These are phyloP conservation scores for Avahi laniger DNA, from an alignment of 2,797 vertebrate species.

Conservation along the genomic window DNA sequence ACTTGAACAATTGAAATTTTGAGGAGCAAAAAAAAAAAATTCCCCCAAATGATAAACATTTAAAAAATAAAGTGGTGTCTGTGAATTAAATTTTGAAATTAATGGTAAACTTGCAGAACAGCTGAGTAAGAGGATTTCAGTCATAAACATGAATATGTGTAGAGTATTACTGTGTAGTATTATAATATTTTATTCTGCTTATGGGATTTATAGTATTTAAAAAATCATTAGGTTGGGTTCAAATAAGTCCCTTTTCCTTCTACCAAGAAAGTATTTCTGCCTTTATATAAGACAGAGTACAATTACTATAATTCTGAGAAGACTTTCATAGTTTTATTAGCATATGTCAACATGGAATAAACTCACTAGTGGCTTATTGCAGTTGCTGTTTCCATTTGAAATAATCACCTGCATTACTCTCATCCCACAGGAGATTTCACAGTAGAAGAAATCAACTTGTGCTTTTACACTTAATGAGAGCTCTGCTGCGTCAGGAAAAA, in stretches of 20 bases:
- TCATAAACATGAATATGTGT: neutral
- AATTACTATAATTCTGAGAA: constrained; percentile 8
- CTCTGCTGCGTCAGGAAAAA: constrained; percentile 60
- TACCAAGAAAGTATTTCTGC: neutral
- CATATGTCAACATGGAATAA: constrained; percentile 21
- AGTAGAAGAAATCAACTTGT: constrained; percentile 41
- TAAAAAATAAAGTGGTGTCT: neutral
- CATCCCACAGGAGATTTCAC: neutral
- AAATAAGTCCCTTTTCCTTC: neutral
- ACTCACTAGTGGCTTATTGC: neutral
- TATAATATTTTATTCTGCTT: neutral
- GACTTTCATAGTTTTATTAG: neutral
- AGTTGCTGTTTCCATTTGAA: constrained; percentile 27
- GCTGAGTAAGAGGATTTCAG: neutral
- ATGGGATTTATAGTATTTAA: neutral
- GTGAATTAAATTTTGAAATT: constrained; percentile 27
- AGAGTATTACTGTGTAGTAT: neutral
- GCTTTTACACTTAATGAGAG: constrained; percentile 49
- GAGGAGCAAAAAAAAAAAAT: neutral
- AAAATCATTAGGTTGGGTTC: constrained; percentile 7
- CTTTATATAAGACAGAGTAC: neutral
- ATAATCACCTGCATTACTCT: constrained; percentile 11
- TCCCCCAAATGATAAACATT: neutral
- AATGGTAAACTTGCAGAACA: neutral
- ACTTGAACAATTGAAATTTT: neutral